Conservation (phyloP, 2,797 vertebrate genomes). For the Neosilurus hyrtlii region DNA sequence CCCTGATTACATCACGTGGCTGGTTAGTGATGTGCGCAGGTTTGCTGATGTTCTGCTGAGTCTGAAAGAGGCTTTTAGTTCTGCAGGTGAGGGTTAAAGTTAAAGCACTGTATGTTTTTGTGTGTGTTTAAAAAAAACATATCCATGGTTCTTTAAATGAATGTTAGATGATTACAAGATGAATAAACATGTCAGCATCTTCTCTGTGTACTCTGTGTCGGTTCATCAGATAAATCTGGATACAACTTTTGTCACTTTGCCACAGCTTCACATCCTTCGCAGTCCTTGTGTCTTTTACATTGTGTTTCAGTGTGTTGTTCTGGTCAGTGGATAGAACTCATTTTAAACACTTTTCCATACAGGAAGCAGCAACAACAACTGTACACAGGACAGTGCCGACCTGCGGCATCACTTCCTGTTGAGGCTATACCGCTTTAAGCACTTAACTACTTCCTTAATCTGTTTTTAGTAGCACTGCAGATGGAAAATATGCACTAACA, state of each 20-base stretch:
- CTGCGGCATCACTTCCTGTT: neutral
- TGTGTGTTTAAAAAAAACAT: neutral
- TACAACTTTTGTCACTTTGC: neutral
- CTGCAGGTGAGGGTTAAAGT: slow-evolving; percentile 76
- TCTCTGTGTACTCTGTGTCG: neutral
- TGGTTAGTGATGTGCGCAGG: slow-evolving; percentile 90
- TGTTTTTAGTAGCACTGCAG: neutral
- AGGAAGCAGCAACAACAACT: neutral
- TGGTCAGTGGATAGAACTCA: neutral
- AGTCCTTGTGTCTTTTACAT: neutral
- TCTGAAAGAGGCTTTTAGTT: slow-evolving; percentile 87
- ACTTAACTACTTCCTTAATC: neutral
- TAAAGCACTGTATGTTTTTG: neutral
- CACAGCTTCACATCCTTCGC: neutral
- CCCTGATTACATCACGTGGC: slow-evolving; percentile 90
- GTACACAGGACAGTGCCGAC: neutral
- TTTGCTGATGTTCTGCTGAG: slow-evolving; percentile 89
- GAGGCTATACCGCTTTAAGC: neutral
- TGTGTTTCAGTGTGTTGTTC: neutral
- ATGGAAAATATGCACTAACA: neutral
- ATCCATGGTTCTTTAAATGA: no score
- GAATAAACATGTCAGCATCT: neutral
- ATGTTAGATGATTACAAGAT: neutral
- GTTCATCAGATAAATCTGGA: neutral
- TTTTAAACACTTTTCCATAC: neutral